phyloP scores from a whole-genome alignment of 2,113 vertebrate genomes.

The Amia ocellicauda region DNA sequence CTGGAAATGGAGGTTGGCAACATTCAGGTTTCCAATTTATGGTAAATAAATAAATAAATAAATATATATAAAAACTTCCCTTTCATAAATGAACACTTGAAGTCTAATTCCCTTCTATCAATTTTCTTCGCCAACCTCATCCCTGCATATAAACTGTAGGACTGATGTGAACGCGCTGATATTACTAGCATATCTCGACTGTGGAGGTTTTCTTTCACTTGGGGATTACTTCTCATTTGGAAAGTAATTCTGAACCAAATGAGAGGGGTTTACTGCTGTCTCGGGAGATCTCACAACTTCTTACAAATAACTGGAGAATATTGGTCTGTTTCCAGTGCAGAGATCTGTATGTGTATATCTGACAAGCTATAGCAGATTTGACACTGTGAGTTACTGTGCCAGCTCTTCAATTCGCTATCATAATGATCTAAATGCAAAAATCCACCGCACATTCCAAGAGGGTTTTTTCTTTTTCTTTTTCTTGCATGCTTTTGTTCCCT shows the following conservation, averaged over 20 bases:
- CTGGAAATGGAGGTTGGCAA: too few species aligned
- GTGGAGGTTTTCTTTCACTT: not conserved
- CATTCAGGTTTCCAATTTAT: too few species aligned
- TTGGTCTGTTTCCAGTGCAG: not conserved
- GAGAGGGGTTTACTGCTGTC: not conserved
- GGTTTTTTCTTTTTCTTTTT: conserved; percentile 14
- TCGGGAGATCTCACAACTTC: not conserved
- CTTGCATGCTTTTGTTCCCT: too few species aligned
- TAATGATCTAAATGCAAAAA: conserved; percentile 53
- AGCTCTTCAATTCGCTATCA: conserved; percentile 40
- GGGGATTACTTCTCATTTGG: conserved; percentile 1
- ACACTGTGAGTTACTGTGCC: conserved; percentile 40
- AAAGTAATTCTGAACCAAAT: not conserved
- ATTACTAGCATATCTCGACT: not conserved
- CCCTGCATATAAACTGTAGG: not conserved
- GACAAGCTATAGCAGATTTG: conserved; percentile 41
- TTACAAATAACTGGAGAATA: not conserved
- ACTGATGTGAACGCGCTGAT: not conserved
- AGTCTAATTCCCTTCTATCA: not conserved
- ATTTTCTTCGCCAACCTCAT: not conserved
- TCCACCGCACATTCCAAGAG: conserved; percentile 39
- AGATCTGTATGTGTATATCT: not conserved
- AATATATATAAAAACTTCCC: too few species aligned
- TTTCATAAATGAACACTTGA: not conserved
- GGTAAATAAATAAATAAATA: too few species aligned